A percentile compares a stretch with the other conserved stretches of the same genome.
phyloP scores from a whole-genome alignment of 2,113 vertebrate genomes.

The Copsychus sechellarum region DNA sequence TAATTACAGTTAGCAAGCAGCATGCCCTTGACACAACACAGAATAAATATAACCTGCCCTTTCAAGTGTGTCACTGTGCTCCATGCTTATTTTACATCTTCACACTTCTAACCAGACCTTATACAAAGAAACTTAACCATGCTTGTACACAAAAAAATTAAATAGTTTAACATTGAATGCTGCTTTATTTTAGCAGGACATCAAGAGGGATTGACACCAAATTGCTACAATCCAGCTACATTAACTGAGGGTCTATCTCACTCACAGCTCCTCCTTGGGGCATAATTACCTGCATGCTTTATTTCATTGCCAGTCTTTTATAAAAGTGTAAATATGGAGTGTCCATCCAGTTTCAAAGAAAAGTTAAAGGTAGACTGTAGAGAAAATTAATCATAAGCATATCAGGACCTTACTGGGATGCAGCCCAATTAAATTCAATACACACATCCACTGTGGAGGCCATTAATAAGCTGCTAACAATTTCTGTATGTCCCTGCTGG shows the following conservation, averaged over 20 bases:
- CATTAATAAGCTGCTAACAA: constrained; percentile 59
- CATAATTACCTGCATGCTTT: constrained; percentile 27
- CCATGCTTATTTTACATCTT: not conserved
- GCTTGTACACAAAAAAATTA: not conserved
- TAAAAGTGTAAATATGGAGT: not conserved
- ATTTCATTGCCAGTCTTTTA: constrained; percentile 1
- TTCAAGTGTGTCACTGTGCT: constrained; percentile 25
- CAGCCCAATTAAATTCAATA: constrained; percentile 52
- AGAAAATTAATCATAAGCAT: constrained; percentile 43
- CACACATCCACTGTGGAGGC: constrained; percentile 25
- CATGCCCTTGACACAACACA: constrained; percentile 42
- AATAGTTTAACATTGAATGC: not conserved
- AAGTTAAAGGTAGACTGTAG: not conserved
- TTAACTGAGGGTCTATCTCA: not conserved
- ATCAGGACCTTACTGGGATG: constrained; percentile 43
- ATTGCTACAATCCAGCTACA: not conserved
- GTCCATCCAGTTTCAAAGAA: not conserved
- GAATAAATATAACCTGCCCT: constrained; percentile 55
- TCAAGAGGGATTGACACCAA: not conserved
- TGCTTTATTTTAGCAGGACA: not conserved
- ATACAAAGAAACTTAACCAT: not conserved
- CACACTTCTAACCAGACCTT: not conserved
- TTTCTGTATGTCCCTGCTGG: constrained; percentile 45
- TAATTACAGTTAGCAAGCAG: constrained; percentile 49
- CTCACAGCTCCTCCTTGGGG: not conserved